phyloP scores from a whole-genome alignment of 2,797 vertebrate species.

The Poecilia velifera region DNA sequence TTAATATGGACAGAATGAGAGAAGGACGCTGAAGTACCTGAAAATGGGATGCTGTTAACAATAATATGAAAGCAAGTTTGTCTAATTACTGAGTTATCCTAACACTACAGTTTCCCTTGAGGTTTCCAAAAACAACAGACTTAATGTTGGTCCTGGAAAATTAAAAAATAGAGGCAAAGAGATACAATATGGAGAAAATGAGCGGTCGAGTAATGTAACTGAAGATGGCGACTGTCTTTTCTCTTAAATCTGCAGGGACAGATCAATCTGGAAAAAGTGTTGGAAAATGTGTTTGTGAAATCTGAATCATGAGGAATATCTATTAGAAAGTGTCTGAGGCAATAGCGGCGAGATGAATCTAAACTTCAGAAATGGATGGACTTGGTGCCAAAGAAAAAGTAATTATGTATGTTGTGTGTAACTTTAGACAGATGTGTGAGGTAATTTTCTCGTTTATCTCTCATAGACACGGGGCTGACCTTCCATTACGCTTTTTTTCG shows the following conservation, averaged over 20 bases:
- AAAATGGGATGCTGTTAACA: constrained; percentile 67
- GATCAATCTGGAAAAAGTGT: constrained; percentile 38
- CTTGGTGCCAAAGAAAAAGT: constrained; percentile 53
- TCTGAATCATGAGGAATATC: constrained; percentile 37
- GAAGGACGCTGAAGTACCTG: constrained; percentile 69
- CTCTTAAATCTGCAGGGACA: constrained; percentile 64
- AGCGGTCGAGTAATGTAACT: constrained; percentile 57
- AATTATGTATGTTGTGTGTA: constrained; percentile 34
- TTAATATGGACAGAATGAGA: constrained; percentile 52
- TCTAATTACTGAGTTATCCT: constrained; percentile 51
- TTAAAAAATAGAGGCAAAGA: constrained; percentile 41
- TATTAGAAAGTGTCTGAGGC: constrained; percentile 38
- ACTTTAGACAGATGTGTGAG: constrained; percentile 43
- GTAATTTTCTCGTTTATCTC: constrained; percentile 72
- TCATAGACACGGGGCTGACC: constrained; percentile 57
- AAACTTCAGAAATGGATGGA: constrained; percentile 40
- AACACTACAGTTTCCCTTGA: constrained; percentile 49
- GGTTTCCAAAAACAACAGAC: constrained; percentile 59
- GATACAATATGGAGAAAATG: constrained; percentile 49
- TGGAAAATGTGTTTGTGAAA: constrained; percentile 30
- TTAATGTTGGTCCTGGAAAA: constrained; percentile 63
- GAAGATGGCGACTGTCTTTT: constrained; percentile 35
- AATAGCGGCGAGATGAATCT: constrained; percentile 32
- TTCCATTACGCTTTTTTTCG: constrained; percentile 30
- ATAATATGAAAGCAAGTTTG: constrained; percentile 61